Conservation (phyloP, 1,140 invertebrate species). For the Dendroctonus valens region DNA sequence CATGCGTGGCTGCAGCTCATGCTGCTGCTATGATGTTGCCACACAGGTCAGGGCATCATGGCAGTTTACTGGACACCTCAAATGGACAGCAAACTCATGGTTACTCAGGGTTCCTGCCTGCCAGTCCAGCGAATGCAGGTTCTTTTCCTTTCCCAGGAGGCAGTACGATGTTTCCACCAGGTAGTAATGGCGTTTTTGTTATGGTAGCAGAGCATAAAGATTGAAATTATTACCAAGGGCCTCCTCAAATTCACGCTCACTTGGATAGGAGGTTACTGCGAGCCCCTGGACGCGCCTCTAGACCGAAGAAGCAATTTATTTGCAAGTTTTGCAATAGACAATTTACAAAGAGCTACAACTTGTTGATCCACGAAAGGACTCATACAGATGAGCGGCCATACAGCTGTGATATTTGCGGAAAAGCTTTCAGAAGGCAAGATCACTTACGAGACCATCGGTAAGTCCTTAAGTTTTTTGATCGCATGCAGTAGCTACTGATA, state of each 20-base stretch:
- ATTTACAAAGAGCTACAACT: slow-evolving; percentile 97
- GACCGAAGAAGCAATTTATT: slow-evolving; percentile 96
- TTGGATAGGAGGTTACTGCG: slow-evolving; percentile 69
- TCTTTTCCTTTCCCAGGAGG: slow-evolving; percentile 65
- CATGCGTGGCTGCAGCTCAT: slow-evolving; percentile 49
- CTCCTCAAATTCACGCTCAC: slow-evolving; percentile 70
- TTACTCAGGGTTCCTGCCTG: slow-evolving; percentile 66
- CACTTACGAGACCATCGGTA: slow-evolving; percentile 94
- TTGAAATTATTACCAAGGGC: slow-evolving; percentile 38
- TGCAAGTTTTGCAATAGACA: slow-evolving; percentile 96
- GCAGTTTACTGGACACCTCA: slow-evolving; percentile 50
- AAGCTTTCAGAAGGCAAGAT: slow-evolving; percentile 94
- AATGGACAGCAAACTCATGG: slow-evolving; percentile 48
- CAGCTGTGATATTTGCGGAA: slow-evolving; percentile 96
- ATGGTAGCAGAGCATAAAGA: too few relatives aligned
- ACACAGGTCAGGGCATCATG: slow-evolving; percentile 50
- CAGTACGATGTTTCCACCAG: slow-evolving; percentile 64
- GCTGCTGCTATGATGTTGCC: slow-evolving; percentile 57
- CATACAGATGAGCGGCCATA: slow-evolving; percentile 98
- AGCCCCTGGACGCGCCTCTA: slow-evolving; percentile 75
- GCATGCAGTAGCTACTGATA: too few relatives aligned
- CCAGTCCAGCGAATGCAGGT: slow-evolving; percentile 59
- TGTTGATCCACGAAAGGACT: slow-evolving; percentile 95
- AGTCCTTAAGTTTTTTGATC: slow-evolving; percentile 2
- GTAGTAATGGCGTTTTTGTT: not conserved